Evolutionary conservation across 2,113 vertebrate genomes (phyloP), one percentile per base, ranked within the genome.

Genomic region (Suncus etruscus): DNA sequence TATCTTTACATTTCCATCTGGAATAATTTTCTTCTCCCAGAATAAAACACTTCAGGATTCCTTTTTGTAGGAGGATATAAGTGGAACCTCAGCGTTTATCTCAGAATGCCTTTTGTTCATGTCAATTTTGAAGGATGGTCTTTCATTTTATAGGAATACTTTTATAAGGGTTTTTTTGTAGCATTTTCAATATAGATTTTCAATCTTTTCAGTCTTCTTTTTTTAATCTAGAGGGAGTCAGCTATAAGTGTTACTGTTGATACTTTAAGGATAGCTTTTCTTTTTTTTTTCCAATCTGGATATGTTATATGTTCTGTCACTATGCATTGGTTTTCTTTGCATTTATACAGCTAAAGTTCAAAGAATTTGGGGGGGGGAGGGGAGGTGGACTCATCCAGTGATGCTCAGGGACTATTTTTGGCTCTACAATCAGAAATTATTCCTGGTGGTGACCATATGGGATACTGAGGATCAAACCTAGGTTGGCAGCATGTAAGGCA

Each of bases 21-120:
- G 47, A 47, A 86, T 14, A 80, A 66, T 31, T 61, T 70, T 85
- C 74, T 78, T 91, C 39, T 91, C 63, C 29, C 27, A 31, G 68
- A 89, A 87, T 54, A 76, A 29, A 65, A 50, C 2, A 39, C 0
- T 3, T 73, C 73, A 48, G 47, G 74, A 47, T 74, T 91, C 73
- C 9, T n/a, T 73, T 65, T 73, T 66, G 58, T 54, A 39, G 25
- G 25, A 20, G 25, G 29, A 39, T 48, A 3, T 66, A 25, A 47
- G 31, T 91, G 6, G 8, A 73, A 79, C n/a, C 45, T 73, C 0
- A 15, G 24, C 45, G 54, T 80, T 72, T 80, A 79, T 11, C 22
- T 6, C 18, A 65, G 25, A 79, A 72, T 45, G 31, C 25, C 11
- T 29, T 78, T 18, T 51, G 29, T 81, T 89, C 20, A 73, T 32